Percentiles rank a stretch among this genome's conserved stretches.
These are phyloP conservation scores for Brachionus plicatilis DNA, from an alignment of 1,140 invertebrate genomes.

Conservation along the genomic window DNA sequence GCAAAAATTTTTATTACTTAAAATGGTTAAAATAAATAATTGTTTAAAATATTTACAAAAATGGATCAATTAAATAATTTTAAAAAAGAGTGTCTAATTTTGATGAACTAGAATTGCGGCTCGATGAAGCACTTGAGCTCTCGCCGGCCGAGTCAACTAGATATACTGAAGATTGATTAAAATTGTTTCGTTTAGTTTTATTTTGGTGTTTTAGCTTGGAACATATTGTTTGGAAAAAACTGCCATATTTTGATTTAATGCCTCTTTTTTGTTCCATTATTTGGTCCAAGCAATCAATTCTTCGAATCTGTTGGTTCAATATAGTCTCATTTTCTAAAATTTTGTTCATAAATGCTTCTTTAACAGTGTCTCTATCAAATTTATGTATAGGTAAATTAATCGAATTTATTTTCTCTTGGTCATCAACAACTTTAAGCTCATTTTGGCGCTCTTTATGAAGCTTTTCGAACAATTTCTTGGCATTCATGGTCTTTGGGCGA, in stretches of 20 bases:
- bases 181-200: background rate
- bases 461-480: background rate
- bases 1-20: background rate
- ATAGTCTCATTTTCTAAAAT: background rate
- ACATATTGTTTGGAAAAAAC: background rate
- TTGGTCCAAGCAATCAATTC: background rate
- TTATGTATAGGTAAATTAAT: background rate
- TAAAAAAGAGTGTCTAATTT: conserved; percentile 2
- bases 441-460: background rate
- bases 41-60: background rate
- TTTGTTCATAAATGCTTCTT: background rate
- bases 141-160: background rate
- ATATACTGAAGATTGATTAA: background rate
- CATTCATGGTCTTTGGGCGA: background rate
- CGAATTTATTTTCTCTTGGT: background rate
- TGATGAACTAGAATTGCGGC: background rate
- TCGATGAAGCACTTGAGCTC: background rate
- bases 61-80: background rate
- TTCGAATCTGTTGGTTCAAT: background rate
- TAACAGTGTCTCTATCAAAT: background rate
- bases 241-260: background rate
- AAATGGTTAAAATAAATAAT: background rate
- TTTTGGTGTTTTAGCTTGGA: background rate
- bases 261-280: background rate
- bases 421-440: background rate